These are phyloP conservation scores for Drosophila ohnishii DNA, from an alignment of 1,140 invertebrate species.

Conservation along the genomic window DNA sequence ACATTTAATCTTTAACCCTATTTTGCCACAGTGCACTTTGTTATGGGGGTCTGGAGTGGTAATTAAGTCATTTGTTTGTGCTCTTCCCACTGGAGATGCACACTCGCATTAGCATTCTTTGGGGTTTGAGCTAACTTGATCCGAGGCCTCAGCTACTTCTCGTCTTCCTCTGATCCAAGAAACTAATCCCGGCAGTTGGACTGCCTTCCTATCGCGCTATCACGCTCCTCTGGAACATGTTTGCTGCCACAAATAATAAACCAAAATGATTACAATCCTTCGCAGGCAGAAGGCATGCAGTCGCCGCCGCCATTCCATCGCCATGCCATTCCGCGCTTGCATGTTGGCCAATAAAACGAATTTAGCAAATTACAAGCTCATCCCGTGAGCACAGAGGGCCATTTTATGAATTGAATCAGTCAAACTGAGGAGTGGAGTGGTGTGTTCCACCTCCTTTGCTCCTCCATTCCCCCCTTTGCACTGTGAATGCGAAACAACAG, in stretches of 20 bases:
- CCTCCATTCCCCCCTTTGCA: neutral
- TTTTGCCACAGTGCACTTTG: constrained; percentile 3
- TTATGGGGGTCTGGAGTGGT: constrained; percentile 26
- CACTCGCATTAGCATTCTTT: constrained; percentile 43
- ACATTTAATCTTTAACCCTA: no score
- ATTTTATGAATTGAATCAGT: constrained; percentile 81
- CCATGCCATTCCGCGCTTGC: constrained; percentile 52
- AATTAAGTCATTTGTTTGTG: constrained; percentile 76
- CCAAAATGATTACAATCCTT: constrained; percentile 75
- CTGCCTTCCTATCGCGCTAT: constrained; percentile 30
- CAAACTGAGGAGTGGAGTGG: constrained; percentile 54
- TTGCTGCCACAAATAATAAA: constrained; percentile 76
- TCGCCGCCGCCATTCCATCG: constrained; percentile 23
- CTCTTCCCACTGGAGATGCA: constrained; percentile 23
- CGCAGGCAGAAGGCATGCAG: constrained; percentile 1
- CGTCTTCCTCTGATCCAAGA: constrained; percentile 3
- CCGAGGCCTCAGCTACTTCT: constrained; percentile 6
- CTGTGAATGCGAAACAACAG: constrained; percentile 61
- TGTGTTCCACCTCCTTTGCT: constrained; percentile 9
- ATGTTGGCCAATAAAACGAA: constrained; percentile 80
- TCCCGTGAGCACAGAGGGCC: constrained; percentile 48
- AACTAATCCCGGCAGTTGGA: constrained; percentile 35
- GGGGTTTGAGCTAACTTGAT: constrained; percentile 14
- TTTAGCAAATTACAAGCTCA: constrained; percentile 80
- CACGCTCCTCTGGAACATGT: constrained; percentile 28